These are phyloP conservation scores for Gallinago undulata DNA, from an alignment of 2,113 vertebrate species.

Conservation along the genomic window DNA sequence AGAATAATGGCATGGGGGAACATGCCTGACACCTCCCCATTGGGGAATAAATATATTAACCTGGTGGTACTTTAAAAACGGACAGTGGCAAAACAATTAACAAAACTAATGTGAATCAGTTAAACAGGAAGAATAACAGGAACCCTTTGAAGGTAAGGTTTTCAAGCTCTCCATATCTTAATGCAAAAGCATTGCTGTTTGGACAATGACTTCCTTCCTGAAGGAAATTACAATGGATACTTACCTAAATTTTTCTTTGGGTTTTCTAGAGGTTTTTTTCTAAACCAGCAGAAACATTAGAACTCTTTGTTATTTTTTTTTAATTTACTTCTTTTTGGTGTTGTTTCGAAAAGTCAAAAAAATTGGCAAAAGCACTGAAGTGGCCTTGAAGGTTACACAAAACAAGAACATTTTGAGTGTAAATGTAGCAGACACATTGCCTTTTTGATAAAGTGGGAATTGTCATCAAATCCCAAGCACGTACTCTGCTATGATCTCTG, in stretches of 20 bases:
- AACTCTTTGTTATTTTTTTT: background rate
- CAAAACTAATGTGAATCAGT: background rate
- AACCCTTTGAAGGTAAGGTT: background rate
- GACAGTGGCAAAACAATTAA: background rate
- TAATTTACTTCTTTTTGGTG: background rate
- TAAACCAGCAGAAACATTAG: background rate
- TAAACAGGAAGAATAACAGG: background rate
- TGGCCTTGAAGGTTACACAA: background rate
- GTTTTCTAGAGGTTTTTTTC: background rate
- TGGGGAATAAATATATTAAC: background rate
- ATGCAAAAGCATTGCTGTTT: background rate
- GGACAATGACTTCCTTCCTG: background rate
- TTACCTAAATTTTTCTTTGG: background rate
- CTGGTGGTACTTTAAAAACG: background rate
- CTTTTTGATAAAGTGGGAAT: background rate
- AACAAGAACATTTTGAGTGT: background rate
- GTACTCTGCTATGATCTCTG: background rate
- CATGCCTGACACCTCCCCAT: rapidly evolving
- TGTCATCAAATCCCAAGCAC: background rate
- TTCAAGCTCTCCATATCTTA: background rate
- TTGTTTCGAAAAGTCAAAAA: background rate
- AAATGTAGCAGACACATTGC: background rate
- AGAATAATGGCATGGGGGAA: background rate
- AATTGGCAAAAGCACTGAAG: background rate
- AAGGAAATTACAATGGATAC: background rate